Evolutionary conservation across 2,113 vertebrate species (phyloP).

Genomic region (Neodon shergylaensis): DNA sequence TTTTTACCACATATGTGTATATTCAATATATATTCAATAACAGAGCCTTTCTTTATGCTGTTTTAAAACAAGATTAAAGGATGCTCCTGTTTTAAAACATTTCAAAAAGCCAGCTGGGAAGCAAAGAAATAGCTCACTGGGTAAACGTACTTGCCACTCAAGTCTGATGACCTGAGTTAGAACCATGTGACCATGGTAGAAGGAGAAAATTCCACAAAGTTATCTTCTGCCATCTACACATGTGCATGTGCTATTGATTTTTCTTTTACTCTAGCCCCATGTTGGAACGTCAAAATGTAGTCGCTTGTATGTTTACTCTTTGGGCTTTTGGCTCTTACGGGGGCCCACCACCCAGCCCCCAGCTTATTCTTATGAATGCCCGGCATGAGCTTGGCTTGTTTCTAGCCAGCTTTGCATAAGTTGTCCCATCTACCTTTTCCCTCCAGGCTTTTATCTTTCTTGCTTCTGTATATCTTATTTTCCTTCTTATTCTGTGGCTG

Average conservation of each 20-base stretch:
- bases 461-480: too few relatives aligned
- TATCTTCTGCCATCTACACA: not conserved
- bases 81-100: not conserved
- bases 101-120: not conserved
- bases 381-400: too few relatives aligned
- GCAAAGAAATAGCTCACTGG: not conserved
- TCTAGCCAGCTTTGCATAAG: too few relatives aligned
- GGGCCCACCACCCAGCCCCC: too few relatives aligned
- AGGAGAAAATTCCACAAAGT: not conserved
- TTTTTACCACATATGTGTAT: not conserved
- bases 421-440: too few relatives aligned
- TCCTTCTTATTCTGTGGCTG: too few relatives aligned
- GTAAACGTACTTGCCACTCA: not conserved
- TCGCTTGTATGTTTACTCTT: too few relatives aligned
- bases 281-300: too few relatives aligned
- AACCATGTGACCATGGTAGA: not conserved
- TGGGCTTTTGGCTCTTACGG: too few relatives aligned
- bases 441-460: too few relatives aligned
- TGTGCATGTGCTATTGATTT: not conserved
- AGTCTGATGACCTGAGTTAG: not conserved
- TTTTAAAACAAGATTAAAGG: conserved; percentile 13
- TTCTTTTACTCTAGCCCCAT: too few relatives aligned
- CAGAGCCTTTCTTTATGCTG: not conserved
- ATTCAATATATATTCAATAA: not conserved
- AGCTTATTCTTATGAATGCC: too few relatives aligned